Conservation (phyloP, 2,113 vertebrate genomes). For the Anser brachyrhynchus region DNA sequence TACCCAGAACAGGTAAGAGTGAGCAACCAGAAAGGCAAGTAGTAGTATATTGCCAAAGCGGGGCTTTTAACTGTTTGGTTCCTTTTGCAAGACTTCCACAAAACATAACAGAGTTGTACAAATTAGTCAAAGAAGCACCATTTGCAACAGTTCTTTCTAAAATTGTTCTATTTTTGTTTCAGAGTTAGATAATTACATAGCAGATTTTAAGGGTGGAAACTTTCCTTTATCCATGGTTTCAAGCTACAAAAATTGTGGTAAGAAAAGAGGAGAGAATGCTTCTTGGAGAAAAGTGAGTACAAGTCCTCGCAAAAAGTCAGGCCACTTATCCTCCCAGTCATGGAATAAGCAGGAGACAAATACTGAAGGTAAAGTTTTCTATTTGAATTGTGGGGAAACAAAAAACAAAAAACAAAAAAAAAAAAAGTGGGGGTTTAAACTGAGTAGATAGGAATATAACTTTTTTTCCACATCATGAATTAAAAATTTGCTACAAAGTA, state of each 20-base stretch:
- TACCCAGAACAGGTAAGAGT: slow-evolving; percentile 85
- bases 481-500: not conserved
- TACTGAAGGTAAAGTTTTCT: slow-evolving; percentile 66
- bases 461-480: not conserved
- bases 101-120: not conserved
- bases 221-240: slow-evolving; percentile 86
- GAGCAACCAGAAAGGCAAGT: not conserved
- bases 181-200: slow-evolving; percentile 88
- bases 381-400: not conserved
- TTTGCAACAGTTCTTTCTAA: not conserved
- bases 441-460: accelerated
- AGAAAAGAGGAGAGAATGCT: slow-evolving; percentile 82
- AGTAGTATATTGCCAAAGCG: not conserved
- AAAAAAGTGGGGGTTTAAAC: not conserved
- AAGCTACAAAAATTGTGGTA: slow-evolving; percentile 76
- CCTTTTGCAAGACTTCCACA: not conserved
- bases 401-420: not conserved
- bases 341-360: slow-evolving; percentile 78
- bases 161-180: slow-evolving; percentile 41
- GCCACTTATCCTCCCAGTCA: slow-evolving; percentile 64
- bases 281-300: slow-evolving; percentile 93
- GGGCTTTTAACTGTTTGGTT: not conserved
- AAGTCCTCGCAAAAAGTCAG: slow-evolving; percentile 88
- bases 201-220: slow-evolving; percentile 88
- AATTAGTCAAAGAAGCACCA: not conserved